Evolutionary conservation across 2,113 vertebrate genomes (phyloP).

Genomic region (Diadophis punctatus): DNA sequence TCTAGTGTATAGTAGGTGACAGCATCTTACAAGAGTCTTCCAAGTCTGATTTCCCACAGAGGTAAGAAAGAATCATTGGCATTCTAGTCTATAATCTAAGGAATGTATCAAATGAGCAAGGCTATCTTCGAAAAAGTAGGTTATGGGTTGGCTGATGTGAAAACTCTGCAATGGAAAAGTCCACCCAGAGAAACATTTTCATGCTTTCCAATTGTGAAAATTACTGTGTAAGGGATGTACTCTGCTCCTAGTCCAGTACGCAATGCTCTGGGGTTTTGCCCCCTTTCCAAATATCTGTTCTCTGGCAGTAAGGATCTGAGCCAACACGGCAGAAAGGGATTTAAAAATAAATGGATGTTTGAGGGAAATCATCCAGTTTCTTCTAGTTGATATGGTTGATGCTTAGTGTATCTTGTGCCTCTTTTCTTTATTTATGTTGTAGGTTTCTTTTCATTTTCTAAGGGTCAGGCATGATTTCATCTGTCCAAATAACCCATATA

Average conservation of each 20-base stretch:
- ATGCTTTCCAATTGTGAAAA: not conserved
- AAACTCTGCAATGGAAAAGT: not conserved
- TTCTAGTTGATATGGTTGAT: not conserved
- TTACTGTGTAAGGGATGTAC: not conserved
- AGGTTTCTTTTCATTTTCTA: conserved; percentile 15
- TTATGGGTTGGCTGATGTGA: not conserved
- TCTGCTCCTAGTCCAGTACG: not conserved
- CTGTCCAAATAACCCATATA: conserved; percentile 36
- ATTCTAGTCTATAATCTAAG: not conserved
- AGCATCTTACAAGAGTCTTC: not conserved
- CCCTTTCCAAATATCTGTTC: not conserved
- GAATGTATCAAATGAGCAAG: not conserved
- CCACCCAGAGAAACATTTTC: not conserved
- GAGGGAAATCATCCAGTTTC: not conserved
- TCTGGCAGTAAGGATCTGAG: not conserved
- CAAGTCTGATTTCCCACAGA: not conserved
- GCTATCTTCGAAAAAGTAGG: not conserved
- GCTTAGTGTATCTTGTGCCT: not conserved
- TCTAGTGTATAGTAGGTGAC: not conserved
- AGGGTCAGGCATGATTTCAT: not conserved
- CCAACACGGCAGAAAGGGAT: not conserved
- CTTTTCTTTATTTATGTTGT: not conserved
- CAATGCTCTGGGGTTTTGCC: not conserved
- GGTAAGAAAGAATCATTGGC: not conserved
- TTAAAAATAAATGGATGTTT: not conserved